Evolutionary conservation across 2,797 vertebrate species (phyloP), one percentile per base, ranked within the genome.

Genomic region (Anguilla obscura): DNA sequence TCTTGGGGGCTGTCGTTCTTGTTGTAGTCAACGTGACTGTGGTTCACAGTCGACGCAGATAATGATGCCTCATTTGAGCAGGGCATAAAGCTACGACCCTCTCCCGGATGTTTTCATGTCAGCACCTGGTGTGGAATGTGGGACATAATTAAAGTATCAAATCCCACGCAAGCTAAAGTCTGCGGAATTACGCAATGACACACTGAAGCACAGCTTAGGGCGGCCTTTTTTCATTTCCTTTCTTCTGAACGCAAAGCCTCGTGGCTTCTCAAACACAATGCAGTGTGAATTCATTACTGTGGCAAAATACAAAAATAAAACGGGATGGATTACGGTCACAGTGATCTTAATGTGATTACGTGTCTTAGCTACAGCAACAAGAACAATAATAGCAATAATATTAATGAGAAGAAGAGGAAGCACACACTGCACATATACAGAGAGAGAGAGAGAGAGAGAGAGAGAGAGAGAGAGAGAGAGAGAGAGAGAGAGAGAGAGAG

Each of bases 61-160:
- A 40, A 50, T 14, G 80, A 83, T n/a, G 82, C 10, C 33, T 40
- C 74, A 3, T 54, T 84, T 27, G 56, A 36, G 10, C 27, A 60
- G 84, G 52, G 5, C 27, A 60, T 18, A 8, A 30, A 60, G 52
- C 52, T 14, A 58, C 52, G 5, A 36, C 58, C 56, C 84, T 21
- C 56, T 84, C 52, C 82, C 27, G 82, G 21, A 40, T 76, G 84
- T 56, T 33, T 36, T 18, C 30, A 12, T 27, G 84, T 36, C 54
- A 63, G 56, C 52, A 21, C 84, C 52, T 85, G 84, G 27, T 18
- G 56, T 85, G 60, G 84, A 33, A 84, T 5, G 83, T 54, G 24
- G 24, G 52, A 56, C 27, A 27, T 84, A 56, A 56, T 30, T 8
- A 84, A 30, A 56, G 21, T 16, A 6, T 14, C 52, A 36, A 84